Base-by-base conservation (phyloP, 2,113 vertebrate species). In the Psophia crepitans region DNA sequence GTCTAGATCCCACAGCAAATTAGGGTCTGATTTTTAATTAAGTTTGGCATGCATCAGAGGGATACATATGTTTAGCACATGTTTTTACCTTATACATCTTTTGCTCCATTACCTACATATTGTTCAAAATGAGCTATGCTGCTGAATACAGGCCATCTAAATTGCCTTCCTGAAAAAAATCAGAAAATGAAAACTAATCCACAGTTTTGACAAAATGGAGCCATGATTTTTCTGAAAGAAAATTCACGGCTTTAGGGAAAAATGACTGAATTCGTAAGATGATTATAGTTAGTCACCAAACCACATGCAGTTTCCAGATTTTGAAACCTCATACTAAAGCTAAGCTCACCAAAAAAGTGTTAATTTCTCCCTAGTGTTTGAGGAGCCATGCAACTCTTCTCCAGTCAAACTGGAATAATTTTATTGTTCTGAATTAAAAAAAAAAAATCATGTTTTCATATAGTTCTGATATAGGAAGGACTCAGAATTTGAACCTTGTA, bases 1-100 rank as follows among this genome's bases (percentile, higher is more conserved):
- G 80, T 90, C 88, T 95, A 92, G 87, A 94, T 93, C 86, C 86
- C 85, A 95, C 70, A 96, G 66, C 92, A 97, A 95, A 94, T 82
- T 82, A 84, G 35, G 51, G 46, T 65, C 77, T 97, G 95, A 97
- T 95, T 96, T 97, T 96, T 97, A 97, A 97, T 96, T 95, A 92
- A 64, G 70, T 89, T 93, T 97, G 96, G 81, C 93, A 84, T 82
- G 87, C 92, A 95, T 96, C 64, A 93, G 75, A 95, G 64, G 16
- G 24, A 21, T 93, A 85, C 97, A 96, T 98, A 97, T 98, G 97
- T 87, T 97, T 93, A 93, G 74, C 96, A 97, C 74, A 91, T 97
- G 96, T 94, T 97, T 97, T 81, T 85, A 96, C 71, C 66, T 95
- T 97, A 91, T 64, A 80, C 89, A n/a, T 76, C 75, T 65, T 93